Evolutionary conservation across 35 echinoderm and acorn worm genomes (phyloP).

Genomic region (Eucidaris tribuloides): DNA sequence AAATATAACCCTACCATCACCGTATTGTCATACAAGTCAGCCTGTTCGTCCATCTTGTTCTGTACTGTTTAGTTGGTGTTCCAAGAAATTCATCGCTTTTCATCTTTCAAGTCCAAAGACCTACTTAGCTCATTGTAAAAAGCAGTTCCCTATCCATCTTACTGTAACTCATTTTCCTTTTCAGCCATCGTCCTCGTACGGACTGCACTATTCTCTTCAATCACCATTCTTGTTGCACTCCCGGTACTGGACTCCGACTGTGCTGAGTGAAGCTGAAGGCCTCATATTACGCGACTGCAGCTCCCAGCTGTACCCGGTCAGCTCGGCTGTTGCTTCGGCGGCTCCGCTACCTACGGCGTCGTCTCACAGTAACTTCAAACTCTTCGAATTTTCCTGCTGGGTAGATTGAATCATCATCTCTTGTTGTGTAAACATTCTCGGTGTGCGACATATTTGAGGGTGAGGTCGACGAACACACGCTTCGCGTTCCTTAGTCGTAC

Average conservation of each 20-base stretch:
- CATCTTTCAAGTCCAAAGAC: neutral
- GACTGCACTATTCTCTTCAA: neutral
- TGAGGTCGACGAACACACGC: neutral
- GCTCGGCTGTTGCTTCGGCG: neutral
- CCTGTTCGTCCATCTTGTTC: neutral
- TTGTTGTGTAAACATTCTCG: neutral
- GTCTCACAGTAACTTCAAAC: neutral
- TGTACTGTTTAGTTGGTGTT: neutral
- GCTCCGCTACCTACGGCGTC: neutral
- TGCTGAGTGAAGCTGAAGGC: neutral
- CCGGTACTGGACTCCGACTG: neutral
- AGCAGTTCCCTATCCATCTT: constrained; percentile 1
- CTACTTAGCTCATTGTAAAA: neutral
- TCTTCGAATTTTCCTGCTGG: neutral
- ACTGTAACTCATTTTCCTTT: neutral
- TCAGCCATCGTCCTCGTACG: neutral
- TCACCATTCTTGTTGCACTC: neutral
- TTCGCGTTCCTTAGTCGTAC: constrained; percentile 17
- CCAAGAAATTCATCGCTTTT: neutral
- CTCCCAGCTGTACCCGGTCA: neutral
- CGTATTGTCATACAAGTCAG: neutral
- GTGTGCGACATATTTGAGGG: neutral
- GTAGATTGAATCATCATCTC: neutral
- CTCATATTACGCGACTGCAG: neutral
- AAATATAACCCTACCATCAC: too few species aligned